Evolutionary conservation across 2,797 vertebrate genomes (phyloP).

Genomic region (Cynodonichthys magdalenae): DNA sequence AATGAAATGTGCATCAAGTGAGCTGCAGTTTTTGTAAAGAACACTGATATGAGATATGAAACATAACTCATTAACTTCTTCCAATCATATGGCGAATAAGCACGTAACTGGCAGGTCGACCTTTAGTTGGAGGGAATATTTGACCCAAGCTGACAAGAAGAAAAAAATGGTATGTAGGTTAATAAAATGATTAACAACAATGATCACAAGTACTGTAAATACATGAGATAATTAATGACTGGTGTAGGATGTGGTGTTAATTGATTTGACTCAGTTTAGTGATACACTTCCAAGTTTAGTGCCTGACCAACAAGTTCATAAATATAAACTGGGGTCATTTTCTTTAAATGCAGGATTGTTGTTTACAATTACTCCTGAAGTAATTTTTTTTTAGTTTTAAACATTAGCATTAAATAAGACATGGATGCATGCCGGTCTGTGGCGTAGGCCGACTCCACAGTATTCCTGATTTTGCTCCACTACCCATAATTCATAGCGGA

Average conservation of each 20-base stretch:
- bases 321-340: background rate
- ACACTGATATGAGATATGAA: too few relatives aligned
- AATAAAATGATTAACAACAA: too few relatives aligned
- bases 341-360: background rate
- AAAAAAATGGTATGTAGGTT: slow-evolving; percentile 20
- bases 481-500: too few relatives aligned
- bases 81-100: too few relatives aligned
- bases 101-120: background rate
- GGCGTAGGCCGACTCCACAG: too few relatives aligned
- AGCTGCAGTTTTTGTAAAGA: too few relatives aligned
- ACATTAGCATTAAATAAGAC: slow-evolving; percentile 4
- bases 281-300: background rate
- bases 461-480: too few relatives aligned
- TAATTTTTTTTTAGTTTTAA: slow-evolving; percentile 24
- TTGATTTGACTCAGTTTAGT: background rate
- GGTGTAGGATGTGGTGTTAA: background rate
- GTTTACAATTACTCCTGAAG: background rate
- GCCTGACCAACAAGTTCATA: background rate
- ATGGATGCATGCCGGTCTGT: too few relatives aligned
- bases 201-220: too few relatives aligned
- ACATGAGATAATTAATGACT: background rate
- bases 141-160: slow-evolving; percentile 7
- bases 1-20: too few relatives aligned
- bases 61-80: too few relatives aligned
- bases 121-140: slow-evolving; percentile 21